Evolutionary conservation across 2,797 vertebrate genomes (phyloP), one percentile per base, ranked within the genome.

Genomic region (Parambassis ranga): DNA sequence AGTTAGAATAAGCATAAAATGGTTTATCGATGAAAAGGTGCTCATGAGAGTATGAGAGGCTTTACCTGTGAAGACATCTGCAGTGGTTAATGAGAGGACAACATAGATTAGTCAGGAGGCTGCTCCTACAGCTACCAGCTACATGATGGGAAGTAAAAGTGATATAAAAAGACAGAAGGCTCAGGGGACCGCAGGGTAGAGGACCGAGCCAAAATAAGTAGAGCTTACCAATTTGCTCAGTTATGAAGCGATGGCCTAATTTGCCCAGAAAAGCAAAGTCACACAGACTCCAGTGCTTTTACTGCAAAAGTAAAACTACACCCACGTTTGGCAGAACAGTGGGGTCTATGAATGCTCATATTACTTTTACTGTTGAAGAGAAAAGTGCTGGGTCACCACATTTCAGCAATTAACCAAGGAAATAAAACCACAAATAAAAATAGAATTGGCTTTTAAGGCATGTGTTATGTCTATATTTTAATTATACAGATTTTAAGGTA

Each of bases 171-270:
- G 74, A 76, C 76, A 85, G 72, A 67, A 77, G 61, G 75, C 71
- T 68, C 72, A 8, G 4, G 75, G 57, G 73, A 77, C 70, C 32
- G 56, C 52, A 49, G 75, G 81, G 60, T 44, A 75, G 55, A 76
- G 48, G 67, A 67, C 71, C 57, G 68, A 81, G 80, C 70, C 68
- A 76, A 77, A 74, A 77, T 70, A 84, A 86, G 81, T 80, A 56
- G 75, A 77, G 79, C 79, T 85, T 65, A 83, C 77, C 76, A 79
- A 79, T 82, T 77, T 83, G 68, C 77, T 86, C 79, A 77, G 71
- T 86, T 85, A 62, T 77, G 67, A 86, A 79, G 71, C 71, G 42
- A 43, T 81, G 77, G 77, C 79, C 83, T 76, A 72, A 87, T 81
- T 86, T 80, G 42, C 59, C 18, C 26, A 14, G 37, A 66, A 35